These are phyloP conservation scores for Mya arenaria DNA, from an alignment of 1,140 invertebrate genomes.

Conservation along the genomic window DNA sequence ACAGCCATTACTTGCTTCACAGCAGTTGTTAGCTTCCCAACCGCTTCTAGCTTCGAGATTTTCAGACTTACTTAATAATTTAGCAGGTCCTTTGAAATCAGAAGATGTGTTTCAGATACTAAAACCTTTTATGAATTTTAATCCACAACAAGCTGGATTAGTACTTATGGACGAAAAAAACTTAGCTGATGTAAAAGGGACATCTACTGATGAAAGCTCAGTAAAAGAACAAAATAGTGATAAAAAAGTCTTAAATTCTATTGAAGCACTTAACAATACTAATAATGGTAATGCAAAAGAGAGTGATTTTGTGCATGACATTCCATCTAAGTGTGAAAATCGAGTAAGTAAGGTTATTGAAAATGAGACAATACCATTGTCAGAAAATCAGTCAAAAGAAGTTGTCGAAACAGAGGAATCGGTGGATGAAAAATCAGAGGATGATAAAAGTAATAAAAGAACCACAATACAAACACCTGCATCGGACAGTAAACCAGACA, in stretches of 20 bases:
- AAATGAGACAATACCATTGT: too few species aligned
- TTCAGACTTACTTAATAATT: background rate
- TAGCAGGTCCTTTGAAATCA: background rate
- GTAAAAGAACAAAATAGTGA: background rate
- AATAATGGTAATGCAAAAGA: background rate
- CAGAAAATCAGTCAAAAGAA: too few species aligned
- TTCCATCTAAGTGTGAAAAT: too few species aligned
- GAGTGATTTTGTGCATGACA: background rate
- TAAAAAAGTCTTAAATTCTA: background rate
- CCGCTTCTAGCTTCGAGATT: background rate
- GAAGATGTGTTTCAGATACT: background rate
- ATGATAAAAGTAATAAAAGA: too few species aligned
- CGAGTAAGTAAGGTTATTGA: too few species aligned
- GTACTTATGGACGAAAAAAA: background rate
- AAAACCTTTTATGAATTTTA: background rate
- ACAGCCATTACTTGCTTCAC: background rate
- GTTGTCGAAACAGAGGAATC: too few species aligned
- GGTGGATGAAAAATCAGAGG: too few species aligned
- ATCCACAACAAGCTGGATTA: background rate
- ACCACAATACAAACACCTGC: too few species aligned
- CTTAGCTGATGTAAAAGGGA: background rate
- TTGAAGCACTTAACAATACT: background rate
- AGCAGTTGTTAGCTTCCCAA: background rate
- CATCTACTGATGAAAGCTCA: background rate
- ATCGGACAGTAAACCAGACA: too few species aligned